Percentiles rank a stretch among this genome's conserved stretches.
Evolutionary conservation across 53 echinoderm and acorn worm genomes (phyloP).

Genomic region (Arbacia lixula): DNA sequence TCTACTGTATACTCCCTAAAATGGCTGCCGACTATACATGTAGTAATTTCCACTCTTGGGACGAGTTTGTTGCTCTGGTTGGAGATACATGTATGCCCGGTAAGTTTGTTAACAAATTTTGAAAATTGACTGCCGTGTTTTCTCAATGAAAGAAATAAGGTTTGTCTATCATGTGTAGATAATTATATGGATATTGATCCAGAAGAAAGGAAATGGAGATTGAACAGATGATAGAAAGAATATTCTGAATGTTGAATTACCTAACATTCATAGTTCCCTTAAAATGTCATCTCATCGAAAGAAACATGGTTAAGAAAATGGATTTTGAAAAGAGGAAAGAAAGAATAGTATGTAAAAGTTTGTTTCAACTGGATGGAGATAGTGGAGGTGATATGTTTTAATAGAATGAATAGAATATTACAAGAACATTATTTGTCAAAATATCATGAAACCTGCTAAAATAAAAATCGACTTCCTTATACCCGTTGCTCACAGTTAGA

Average conservation of each 20-base stretch:
- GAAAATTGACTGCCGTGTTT: not conserved
- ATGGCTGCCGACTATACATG: not conserved
- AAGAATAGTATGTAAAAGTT: no score
- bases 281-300: no score
- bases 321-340: not conserved
- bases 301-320: no score
- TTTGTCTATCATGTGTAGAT: not conserved
- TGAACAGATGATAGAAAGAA: not conserved
- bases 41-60: constrained; percentile 32
- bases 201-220: not conserved
- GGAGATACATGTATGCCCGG: constrained; percentile 28
- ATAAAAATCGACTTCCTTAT: no score
- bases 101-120: not conserved
- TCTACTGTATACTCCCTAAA: no score
- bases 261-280: no score
- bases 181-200: not conserved
- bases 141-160: not conserved
- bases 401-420: no score
- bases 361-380: no score
- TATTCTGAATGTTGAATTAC: not conserved
- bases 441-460: no score
- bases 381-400: no score
- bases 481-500: no score
- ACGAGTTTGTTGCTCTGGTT: constrained; percentile 15
- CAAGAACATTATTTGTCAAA: no score